Conservation (phyloP, 2,113 vertebrate species). For the Halichoerus grypus region DNA sequence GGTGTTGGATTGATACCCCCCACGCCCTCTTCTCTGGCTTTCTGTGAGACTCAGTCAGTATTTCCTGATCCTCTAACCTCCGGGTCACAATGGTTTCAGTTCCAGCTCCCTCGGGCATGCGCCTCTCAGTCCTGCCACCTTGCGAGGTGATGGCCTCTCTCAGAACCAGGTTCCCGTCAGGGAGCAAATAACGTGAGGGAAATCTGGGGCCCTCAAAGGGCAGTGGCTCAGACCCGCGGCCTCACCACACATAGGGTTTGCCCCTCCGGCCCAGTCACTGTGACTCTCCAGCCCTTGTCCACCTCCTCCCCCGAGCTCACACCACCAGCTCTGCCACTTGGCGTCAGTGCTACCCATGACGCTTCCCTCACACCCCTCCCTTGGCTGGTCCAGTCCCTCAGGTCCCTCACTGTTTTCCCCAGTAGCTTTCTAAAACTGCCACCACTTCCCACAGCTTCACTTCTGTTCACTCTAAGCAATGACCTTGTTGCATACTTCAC, state of each 20-base stretch:
- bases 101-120: neutral
- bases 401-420: neutral
- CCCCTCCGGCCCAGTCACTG: neutral
- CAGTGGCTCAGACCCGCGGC: neutral
- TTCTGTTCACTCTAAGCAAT: neutral
- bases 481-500: neutral
- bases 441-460: neutral
- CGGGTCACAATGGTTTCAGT: neutral
- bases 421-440: neutral
- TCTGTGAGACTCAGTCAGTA: neutral
- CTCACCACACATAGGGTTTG: neutral
- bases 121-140: neutral
- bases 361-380: too few relatives aligned
- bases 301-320: neutral
- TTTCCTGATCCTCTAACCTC: neutral
- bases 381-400: neutral
- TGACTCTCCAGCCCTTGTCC: neutral
- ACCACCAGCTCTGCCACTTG: neutral
- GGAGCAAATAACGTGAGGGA: neutral
- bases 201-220: neutral
- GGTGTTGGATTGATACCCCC: neutral
- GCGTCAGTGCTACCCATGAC: rapidly evolving
- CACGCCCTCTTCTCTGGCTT: neutral
- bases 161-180: neutral
- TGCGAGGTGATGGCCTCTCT: neutral